Evolutionary conservation across 2,113 vertebrate genomes (phyloP).

Genomic region (Alaudala cheleensis): DNA sequence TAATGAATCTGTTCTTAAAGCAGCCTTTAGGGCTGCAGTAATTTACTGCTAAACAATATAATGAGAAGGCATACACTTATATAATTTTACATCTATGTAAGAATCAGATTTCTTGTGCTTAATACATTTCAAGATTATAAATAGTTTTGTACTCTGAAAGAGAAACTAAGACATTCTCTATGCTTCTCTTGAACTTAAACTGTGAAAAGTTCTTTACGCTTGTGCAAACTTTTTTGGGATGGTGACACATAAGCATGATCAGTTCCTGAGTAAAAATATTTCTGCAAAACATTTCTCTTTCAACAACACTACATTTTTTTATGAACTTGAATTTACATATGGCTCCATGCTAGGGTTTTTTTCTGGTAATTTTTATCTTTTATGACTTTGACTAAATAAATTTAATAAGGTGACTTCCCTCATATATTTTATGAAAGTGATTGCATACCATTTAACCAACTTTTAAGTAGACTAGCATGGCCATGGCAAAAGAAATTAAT

Average conservation of each 20-base stretch:
- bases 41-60: background rate
- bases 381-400: background rate
- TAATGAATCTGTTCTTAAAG: background rate
- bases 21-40: background rate
- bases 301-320: background rate
- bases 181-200: background rate
- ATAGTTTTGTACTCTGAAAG: background rate
- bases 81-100: background rate
- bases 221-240: background rate
- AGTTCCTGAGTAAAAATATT: background rate
- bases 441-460: background rate
- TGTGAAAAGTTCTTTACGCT: background rate
- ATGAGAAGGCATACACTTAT: background rate
- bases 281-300: background rate
- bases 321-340: background rate
- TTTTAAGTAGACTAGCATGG: background rate
- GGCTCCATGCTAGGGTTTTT: background rate
- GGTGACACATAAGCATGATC: background rate
- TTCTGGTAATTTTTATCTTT: background rate
- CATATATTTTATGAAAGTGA: background rate
- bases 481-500: background rate
- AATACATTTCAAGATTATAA: background rate
- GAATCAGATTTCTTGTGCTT: background rate
- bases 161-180: background rate
- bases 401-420: background rate